Conservation (phyloP, 2,113 vertebrate species). For the Xyliphius kryptos region DNA sequence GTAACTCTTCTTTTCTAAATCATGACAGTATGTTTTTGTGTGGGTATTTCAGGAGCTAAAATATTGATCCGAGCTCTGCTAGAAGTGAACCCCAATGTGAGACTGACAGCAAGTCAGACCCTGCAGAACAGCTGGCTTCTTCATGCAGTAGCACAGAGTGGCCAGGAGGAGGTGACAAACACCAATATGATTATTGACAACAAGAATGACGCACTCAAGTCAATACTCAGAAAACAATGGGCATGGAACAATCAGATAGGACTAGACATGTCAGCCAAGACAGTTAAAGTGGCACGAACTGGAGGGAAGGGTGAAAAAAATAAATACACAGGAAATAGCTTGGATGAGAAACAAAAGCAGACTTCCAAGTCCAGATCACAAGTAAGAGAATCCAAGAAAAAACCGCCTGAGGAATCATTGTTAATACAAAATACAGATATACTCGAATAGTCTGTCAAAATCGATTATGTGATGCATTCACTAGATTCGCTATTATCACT, state of each 20-base stretch:
- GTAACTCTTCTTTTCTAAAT: neutral
- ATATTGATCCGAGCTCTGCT: constrained; percentile 79
- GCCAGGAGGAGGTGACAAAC: constrained; percentile 59
- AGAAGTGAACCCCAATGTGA: constrained; percentile 76
- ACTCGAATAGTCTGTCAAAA: no score
- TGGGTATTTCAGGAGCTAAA: constrained; percentile 68
- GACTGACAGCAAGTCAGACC: constrained; percentile 79
- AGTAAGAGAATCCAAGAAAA: no score
- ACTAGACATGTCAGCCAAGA: neutral
- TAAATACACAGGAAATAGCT: no score
- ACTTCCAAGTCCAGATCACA: no score
- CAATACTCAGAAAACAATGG: neutral
- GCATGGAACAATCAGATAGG: neutral
- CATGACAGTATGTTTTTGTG: constrained; percentile 4
- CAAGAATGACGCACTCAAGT: constrained; percentile 19
- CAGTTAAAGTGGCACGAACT: neutral
- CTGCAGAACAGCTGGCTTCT: constrained; percentile 83
- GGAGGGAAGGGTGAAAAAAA: no score
- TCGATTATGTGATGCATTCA: no score
- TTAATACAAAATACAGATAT: no score
- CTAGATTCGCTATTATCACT: no score
- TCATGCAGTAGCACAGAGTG: constrained; percentile 47
- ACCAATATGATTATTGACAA: constrained; percentile 5
- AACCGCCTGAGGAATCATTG: no score
- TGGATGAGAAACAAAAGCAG: no score